A percentile compares a stretch with the other conserved stretches of the same genome.
These are phyloP conservation scores for Temnothorax curvispinosus DNA, from an alignment of 1,140 invertebrate genomes.

Conservation along the genomic window DNA sequence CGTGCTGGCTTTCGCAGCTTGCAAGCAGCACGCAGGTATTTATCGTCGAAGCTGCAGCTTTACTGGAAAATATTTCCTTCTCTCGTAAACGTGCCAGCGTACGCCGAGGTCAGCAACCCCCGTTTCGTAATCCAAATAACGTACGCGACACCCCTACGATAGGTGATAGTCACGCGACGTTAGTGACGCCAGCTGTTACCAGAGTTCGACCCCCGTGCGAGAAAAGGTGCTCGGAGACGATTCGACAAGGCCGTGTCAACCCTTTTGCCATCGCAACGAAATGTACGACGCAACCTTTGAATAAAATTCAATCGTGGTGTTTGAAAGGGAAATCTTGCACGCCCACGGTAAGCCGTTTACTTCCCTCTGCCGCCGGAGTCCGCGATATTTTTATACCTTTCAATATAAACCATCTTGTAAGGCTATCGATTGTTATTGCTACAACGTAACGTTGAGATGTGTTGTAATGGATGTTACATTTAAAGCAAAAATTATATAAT, in stretches of 20 bases:
- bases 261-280: conserved; percentile 22
- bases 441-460: not conserved
- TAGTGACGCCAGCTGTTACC: conserved; percentile 44
- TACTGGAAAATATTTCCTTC: conserved; percentile 16
- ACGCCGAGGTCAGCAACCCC: conserved; percentile 21
- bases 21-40: conserved; percentile 34
- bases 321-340: conserved; percentile 21
- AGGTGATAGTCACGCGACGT: conserved; percentile 53
- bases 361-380: not conserved
- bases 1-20: conserved; percentile 50
- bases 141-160: conserved; percentile 32
- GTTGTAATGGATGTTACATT: not conserved
- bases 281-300: not conserved
- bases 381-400: conserved; percentile 23
- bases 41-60: conserved; percentile 19
- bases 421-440: not conserved
- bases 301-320: not conserved
- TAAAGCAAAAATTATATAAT: not conserved
- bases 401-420: not conserved
- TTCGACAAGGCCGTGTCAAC: conserved; percentile 41
- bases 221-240: conserved; percentile 27
- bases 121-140: conserved; percentile 45
- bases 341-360: conserved; percentile 13
- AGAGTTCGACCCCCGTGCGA: conserved; percentile 43
- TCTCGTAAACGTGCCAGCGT: conserved; percentile 18